Evolutionary conservation across 1,140 invertebrate genomes (phyloP).

Genomic region (Asobara japonica): DNA sequence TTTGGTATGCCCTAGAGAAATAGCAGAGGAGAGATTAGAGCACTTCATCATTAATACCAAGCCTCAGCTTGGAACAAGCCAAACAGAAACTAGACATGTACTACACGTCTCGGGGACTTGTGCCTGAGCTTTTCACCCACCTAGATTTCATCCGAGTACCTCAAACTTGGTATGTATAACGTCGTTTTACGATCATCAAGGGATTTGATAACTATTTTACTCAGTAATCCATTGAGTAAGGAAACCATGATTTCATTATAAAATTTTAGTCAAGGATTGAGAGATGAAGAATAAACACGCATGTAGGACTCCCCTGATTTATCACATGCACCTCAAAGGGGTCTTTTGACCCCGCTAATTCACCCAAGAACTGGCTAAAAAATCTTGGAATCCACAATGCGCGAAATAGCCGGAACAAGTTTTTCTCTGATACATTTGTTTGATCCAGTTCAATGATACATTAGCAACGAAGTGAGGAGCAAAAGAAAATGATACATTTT

Average conservation of each 20-base stretch:
- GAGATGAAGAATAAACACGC: too few relatives aligned
- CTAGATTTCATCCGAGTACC: conserved; percentile 54
- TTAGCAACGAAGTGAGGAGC: background rate
- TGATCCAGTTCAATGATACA: conserved; percentile 26
- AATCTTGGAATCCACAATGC: too few relatives aligned
- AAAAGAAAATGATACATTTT: background rate
- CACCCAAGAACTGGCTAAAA: too few relatives aligned
- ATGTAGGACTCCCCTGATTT: too few relatives aligned
- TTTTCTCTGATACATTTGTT: too few relatives aligned
- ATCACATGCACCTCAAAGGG: too few relatives aligned
- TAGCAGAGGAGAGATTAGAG: conserved; percentile 58
- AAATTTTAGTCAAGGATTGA: too few relatives aligned
- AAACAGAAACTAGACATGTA: conserved; percentile 66
- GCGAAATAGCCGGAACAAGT: too few relatives aligned
- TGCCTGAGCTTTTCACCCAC: conserved; percentile 62
- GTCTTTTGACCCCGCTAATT: too few relatives aligned
- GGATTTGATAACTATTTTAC: conserved; percentile 34
- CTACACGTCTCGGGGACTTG: conserved; percentile 59
- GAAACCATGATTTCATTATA: background rate
- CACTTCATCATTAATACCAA: conserved; percentile 61
- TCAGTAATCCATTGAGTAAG: background rate
- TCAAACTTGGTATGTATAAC: conserved; percentile 48
- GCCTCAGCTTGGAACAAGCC: conserved; percentile 63
- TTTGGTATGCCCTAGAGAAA: conserved; percentile 42
- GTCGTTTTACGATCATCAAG: background rate